Percentiles rank a stretch among this genome's conserved stretches.
phyloP scores from a whole-genome alignment of 2,888 invertebrate species.

The Aporophyla lueneburgensis region DNA sequence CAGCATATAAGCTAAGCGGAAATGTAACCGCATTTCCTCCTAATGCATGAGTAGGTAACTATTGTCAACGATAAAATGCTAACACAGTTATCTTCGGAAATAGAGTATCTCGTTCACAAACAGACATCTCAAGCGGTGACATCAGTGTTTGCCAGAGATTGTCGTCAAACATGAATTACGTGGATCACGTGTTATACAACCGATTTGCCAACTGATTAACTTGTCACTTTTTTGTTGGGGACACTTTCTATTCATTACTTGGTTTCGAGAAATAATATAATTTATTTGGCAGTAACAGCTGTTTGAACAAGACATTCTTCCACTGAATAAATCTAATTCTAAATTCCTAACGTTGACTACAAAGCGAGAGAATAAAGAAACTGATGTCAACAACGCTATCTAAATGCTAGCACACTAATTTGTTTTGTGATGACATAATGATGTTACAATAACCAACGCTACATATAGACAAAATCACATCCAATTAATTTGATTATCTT shows the following conservation, averaged over 20 bases:
- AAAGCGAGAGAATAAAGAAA: conserved; percentile 28
- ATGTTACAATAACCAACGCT: conserved; percentile 6
- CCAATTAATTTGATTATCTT: conserved; percentile 33
- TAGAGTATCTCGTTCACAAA: conserved; percentile 47
- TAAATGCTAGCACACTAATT: conserved; percentile 20
- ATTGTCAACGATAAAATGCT: conserved; percentile 57
- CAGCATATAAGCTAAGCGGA: conserved; percentile 53
- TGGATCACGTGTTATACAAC: conserved; percentile 70
- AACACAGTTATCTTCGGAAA: conserved; percentile 59
- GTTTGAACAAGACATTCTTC: conserved; percentile 29
- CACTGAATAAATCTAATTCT: conserved; percentile 27
- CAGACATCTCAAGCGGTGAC: conserved; percentile 68
- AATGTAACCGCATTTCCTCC: conserved; percentile 62
- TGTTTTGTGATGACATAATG: conserved; percentile 21
- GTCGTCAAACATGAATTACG: conserved; percentile 69
- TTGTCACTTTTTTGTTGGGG: conserved; percentile 60
- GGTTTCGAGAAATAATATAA: conserved; percentile 39
- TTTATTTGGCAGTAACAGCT: conserved; percentile 41
- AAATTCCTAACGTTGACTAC: conserved; percentile 15
- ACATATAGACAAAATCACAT: background rate
- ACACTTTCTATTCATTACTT: conserved; percentile 60
- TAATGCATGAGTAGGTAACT: conserved; percentile 54
- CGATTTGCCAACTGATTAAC: conserved; percentile 69
- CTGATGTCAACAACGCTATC: conserved; percentile 17
- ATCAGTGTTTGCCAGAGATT: conserved; percentile 70